Conservation (phyloP, 2,797 vertebrate species). For the Muscicapa striata region DNA sequence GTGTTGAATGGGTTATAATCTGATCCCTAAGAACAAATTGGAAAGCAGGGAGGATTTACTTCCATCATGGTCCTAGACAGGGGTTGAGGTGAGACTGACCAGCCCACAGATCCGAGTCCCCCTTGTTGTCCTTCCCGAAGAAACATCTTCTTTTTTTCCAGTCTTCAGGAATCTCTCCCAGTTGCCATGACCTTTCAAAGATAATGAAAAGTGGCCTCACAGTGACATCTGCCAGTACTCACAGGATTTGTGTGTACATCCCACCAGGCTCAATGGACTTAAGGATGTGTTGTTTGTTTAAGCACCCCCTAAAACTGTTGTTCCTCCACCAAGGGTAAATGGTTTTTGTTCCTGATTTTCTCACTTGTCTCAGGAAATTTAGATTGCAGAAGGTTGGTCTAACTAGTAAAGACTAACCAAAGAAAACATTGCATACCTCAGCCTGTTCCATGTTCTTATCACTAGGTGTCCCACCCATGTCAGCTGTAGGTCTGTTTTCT, state of each 20-base stretch:
- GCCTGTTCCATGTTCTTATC: neutral
- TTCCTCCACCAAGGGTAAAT: neutral
- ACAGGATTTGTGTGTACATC: neutral
- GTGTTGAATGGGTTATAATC: neutral
- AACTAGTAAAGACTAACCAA: neutral
- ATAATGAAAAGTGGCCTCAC: neutral
- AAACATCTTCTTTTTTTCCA: neutral
- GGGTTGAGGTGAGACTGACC: neutral
- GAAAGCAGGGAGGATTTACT: neutral
- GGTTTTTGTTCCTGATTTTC: neutral
- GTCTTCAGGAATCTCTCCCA: neutral
- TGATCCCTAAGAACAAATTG: neutral
- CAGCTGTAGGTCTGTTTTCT: neutral
- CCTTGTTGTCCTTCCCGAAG: neutral
- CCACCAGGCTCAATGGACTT: neutral
- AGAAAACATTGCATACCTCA: neutral
- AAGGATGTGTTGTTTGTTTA: neutral
- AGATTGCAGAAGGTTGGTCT: neutral
- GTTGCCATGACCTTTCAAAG: neutral
- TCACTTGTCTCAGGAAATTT: neutral
- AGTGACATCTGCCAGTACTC: neutral
- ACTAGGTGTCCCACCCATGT: neutral
- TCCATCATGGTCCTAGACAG: neutral
- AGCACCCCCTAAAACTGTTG: neutral
- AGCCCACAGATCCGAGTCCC: accelerated